Percentiles rank a stretch among this genome's conserved stretches.
Conservation (phyloP, 2,113 vertebrate species). For the Gila orcuttii region DNA sequence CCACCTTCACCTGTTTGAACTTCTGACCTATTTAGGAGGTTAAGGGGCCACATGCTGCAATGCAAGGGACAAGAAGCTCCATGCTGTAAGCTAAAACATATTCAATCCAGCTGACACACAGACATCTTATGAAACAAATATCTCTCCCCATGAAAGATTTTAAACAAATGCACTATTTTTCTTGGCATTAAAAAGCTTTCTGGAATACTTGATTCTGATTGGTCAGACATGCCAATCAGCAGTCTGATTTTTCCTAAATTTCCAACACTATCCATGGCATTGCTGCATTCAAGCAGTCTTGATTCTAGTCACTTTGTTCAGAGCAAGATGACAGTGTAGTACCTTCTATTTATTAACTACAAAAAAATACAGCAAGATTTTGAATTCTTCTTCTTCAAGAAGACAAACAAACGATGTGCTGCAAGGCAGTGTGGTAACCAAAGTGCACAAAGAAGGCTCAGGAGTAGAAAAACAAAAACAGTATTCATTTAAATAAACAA, state of each 20-base stretch:
- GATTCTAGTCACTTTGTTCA: too few species aligned
- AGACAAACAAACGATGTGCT: too few species aligned
- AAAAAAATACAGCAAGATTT: too few species aligned
- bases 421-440: too few species aligned
- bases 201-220: not conserved
- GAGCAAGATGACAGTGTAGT: too few species aligned
- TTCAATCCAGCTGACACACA: not conserved
- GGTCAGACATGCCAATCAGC: not conserved
- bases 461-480: too few species aligned
- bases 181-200: not conserved
- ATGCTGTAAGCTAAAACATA: not conserved
- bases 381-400: too few species aligned
- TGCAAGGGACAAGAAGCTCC: not conserved
- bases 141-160: not conserved
- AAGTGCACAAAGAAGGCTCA: too few species aligned
- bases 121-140: not conserved
- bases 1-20: slow-evolving; percentile 51
- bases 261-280: not conserved
- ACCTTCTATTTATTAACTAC: too few species aligned
- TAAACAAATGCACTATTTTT: not conserved
- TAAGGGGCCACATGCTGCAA: slow-evolving; percentile 22
- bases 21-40: slow-evolving; percentile 43
- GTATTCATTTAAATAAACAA: too few species aligned
- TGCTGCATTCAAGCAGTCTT: not conserved
- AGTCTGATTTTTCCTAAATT: not conserved